Evolutionary conservation across 2,888 invertebrate genomes (phyloP).

Genomic region (Elysia crispata): DNA sequence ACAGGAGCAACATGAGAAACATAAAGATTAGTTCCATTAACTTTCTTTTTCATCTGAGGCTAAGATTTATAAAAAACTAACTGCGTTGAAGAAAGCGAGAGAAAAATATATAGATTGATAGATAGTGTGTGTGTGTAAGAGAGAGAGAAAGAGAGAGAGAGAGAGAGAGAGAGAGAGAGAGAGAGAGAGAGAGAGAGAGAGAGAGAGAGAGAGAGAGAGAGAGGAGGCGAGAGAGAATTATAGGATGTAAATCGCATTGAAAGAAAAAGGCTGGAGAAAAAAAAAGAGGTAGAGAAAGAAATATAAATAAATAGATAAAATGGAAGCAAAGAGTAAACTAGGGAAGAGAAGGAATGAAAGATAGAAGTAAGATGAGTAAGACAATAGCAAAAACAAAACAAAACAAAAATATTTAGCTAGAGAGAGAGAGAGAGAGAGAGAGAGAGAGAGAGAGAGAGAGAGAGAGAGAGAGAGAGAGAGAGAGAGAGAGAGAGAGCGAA

Average conservation of each 20-base stretch:
- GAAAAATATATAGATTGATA: too few species aligned
- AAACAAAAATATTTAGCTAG: not conserved
- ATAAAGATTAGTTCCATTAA: not conserved
- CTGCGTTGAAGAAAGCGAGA: too few species aligned
- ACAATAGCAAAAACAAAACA: not conserved
- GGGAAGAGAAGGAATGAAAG: slow-evolving; percentile 11
- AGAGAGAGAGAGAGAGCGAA: not conserved
- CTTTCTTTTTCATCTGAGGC: too few species aligned
- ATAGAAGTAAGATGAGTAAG: too few species aligned
- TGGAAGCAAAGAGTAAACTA: not conserved
- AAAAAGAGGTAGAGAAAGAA: too few species aligned
- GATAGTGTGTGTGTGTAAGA: too few species aligned
- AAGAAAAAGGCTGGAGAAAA: too few species aligned
- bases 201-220: slow-evolving; percentile 28
- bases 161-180: slow-evolving; percentile 29
- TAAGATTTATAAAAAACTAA: too few species aligned
- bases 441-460: too few species aligned
- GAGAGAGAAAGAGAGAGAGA: slow-evolving; percentile 29
- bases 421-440: slow-evolving; percentile 33
- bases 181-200: slow-evolving; percentile 1
- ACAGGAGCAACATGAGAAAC: slow-evolving; percentile 10
- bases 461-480: too few species aligned
- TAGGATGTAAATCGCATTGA: not conserved
- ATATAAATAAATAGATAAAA: too few species aligned
- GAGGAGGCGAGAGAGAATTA: slow-evolving; percentile 2